These are phyloP conservation scores for Drosophila jambulina DNA, from an alignment of 1,140 invertebrate species.

Conservation along the genomic window DNA sequence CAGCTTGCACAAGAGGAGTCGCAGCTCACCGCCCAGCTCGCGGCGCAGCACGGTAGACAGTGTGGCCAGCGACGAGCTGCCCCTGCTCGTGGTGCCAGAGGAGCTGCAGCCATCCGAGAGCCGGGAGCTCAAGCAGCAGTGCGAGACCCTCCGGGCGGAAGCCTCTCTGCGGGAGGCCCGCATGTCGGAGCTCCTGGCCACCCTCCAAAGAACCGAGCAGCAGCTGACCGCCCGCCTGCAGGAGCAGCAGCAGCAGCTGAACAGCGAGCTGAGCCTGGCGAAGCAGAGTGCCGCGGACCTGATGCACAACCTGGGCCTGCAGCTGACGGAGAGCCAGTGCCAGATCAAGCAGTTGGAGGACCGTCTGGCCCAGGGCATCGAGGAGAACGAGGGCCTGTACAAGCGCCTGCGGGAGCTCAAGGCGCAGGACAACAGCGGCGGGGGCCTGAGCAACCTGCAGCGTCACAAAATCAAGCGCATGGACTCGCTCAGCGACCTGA, in stretches of 20 bases:
- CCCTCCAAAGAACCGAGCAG: conserved; percentile 90
- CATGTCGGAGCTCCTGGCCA: conserved; percentile 89
- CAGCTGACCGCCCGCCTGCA: conserved; percentile 89
- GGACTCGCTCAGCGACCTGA: conserved; percentile 92
- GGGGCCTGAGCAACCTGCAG: conserved; percentile 85
- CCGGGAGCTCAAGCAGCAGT: conserved; percentile 86
- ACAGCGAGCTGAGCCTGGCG: conserved; percentile 82
- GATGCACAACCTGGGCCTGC: conserved; percentile 69
- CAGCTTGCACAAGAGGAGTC: conserved; percentile 87
- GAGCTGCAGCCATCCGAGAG: conserved; percentile 81
- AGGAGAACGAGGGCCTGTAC: conserved; percentile 92
- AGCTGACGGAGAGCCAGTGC: conserved; percentile 75
- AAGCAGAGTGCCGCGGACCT: conserved; percentile 85
- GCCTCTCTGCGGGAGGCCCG: conserved; percentile 88
- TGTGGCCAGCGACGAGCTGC: conserved; percentile 84
- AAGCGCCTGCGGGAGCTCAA: conserved; percentile 90
- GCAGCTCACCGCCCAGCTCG: conserved; percentile 88
- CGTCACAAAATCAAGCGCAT: conserved; percentile 88
- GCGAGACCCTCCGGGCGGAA: conserved; percentile 89
- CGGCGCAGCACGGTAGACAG: conserved; percentile 89
- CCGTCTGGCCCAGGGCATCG: conserved; percentile 88
- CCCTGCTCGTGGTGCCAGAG: conserved; percentile 84
- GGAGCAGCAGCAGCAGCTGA: conserved; percentile 85
- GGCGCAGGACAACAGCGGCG: conserved; percentile 85
- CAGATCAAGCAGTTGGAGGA: conserved; percentile 85